Evolutionary conservation across 2,113 vertebrate species (phyloP).

Genomic region (Phalacrocorax pelagicus): DNA sequence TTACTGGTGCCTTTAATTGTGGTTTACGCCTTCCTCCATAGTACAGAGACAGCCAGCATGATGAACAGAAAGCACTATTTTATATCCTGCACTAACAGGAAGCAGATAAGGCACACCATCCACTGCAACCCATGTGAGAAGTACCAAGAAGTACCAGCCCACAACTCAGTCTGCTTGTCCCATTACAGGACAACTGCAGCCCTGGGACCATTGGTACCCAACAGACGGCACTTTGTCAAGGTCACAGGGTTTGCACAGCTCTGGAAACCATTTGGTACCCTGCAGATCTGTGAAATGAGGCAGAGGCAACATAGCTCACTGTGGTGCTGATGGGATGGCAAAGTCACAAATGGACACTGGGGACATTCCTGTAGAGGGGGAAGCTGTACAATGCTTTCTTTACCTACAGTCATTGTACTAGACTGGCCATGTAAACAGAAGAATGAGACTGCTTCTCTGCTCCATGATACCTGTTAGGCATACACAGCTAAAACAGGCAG

Average conservation of each 20-base stretch:
- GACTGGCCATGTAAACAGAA: background rate
- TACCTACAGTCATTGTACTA: background rate
- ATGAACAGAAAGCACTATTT: background rate
- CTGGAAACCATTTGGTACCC: background rate
- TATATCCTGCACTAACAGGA: constrained; percentile 48
- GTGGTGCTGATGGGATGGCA: background rate
- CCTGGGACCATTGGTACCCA: background rate
- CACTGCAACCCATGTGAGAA: background rate
- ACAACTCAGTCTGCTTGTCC: background rate
- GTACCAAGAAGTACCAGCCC: constrained; percentile 32
- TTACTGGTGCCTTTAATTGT: background rate
- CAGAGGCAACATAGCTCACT: background rate
- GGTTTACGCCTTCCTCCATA: constrained; percentile 19
- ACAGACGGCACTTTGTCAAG: rapidly evolving
- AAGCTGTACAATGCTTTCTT: background rate
- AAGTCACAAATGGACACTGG: background rate
- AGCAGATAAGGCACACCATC: constrained; percentile 47
- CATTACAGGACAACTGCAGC: background rate
- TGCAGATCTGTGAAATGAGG: background rate
- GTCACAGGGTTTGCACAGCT: background rate
- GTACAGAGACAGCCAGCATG: background rate
- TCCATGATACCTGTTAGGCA: background rate
- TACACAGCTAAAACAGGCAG: background rate
- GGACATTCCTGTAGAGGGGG: background rate
- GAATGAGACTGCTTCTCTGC: background rate